phyloP scores from a whole-genome alignment of 2,888 invertebrate species.

The Torymus auratus region DNA sequence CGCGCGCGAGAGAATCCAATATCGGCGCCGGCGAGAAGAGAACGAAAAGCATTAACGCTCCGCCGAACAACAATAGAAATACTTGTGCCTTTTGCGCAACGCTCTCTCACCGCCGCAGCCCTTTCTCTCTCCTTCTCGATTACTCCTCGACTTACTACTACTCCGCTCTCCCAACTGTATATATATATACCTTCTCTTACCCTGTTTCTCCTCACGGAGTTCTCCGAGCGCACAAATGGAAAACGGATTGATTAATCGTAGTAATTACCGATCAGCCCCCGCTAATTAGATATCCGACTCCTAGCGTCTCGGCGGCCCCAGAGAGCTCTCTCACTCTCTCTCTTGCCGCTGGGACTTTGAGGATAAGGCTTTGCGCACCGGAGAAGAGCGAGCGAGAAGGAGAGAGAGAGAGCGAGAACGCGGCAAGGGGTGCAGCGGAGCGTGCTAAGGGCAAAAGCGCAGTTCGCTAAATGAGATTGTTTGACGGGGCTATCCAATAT shows the following conservation, averaged over 20 bases:
- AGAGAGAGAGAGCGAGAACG: background rate
- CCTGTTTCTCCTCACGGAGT: constrained; percentile 27
- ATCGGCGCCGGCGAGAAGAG: constrained; percentile 35
- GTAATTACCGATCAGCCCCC: constrained; percentile 79
- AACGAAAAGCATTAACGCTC: constrained; percentile 51
- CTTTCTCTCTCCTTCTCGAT: constrained; percentile 55
- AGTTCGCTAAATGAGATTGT: constrained; percentile 74
- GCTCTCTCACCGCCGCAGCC: constrained; percentile 31
- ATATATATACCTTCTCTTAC: background rate
- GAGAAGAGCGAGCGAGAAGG: background rate
- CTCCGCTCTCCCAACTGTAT: background rate
- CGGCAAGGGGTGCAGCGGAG: constrained; percentile 40
- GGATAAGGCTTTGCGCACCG: constrained; percentile 58
- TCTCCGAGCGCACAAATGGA: constrained; percentile 73
- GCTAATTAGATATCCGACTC: constrained; percentile 77
- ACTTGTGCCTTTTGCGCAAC: constrained; percentile 59
- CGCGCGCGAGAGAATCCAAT: constrained; percentile 41
- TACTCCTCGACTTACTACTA: constrained; percentile 43
- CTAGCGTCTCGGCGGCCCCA: constrained; percentile 70
- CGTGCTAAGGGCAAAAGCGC: constrained; percentile 62
- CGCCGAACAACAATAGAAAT: constrained; percentile 55
- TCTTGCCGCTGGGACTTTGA: constrained; percentile 61
- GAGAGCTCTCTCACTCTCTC: constrained; percentile 61
- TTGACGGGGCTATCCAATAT: constrained; percentile 72
- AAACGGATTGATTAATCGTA: constrained; percentile 80